Evolutionary conservation across 92 coral and sea anemone genomes (phyloP).

Genomic region (Zoanthus sansibaricus): DNA sequence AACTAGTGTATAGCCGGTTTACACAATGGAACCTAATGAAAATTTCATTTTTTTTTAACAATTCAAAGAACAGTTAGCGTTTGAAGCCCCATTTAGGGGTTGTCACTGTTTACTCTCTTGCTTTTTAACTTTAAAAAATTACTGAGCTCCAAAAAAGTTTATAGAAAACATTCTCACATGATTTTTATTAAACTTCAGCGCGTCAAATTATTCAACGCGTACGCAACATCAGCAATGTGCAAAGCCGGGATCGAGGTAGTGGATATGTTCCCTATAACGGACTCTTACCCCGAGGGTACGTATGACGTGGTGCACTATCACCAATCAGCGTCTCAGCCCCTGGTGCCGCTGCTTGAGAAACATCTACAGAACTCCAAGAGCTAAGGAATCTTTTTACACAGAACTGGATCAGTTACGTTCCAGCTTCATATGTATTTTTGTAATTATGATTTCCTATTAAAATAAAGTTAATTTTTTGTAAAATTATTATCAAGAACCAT

Average conservation of each 20-base stretch:
- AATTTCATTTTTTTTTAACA: too few species aligned
- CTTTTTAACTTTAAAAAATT: too few species aligned
- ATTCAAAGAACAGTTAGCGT: too few species aligned
- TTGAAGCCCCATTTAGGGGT: too few species aligned
- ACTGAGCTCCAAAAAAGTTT: background rate
- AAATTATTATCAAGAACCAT: too few species aligned
- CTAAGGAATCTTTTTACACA: background rate
- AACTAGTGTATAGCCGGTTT: too few species aligned
- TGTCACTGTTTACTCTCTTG: too few species aligned
- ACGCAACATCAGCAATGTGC: constrained; percentile 77
- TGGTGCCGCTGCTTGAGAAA: constrained; percentile 55
- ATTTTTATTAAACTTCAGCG: constrained; percentile 43
- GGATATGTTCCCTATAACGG: constrained; percentile 75
- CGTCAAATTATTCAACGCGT: constrained; percentile 64
- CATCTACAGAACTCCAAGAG: constrained; percentile 44
- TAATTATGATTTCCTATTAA: too few species aligned
- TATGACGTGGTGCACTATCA: constrained; percentile 73
- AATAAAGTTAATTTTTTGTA: too few species aligned
- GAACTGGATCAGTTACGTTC: background rate
- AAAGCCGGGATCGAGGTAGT: constrained; percentile 66
- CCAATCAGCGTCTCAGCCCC: constrained; percentile 77
- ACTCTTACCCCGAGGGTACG: constrained; percentile 74
- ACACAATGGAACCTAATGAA: too few species aligned
- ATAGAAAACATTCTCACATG: background rate
- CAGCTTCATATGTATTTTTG: too few species aligned